Evolutionary conservation across 2,888 invertebrate species (phyloP).

Genomic region (Cerastoderma edule): DNA sequence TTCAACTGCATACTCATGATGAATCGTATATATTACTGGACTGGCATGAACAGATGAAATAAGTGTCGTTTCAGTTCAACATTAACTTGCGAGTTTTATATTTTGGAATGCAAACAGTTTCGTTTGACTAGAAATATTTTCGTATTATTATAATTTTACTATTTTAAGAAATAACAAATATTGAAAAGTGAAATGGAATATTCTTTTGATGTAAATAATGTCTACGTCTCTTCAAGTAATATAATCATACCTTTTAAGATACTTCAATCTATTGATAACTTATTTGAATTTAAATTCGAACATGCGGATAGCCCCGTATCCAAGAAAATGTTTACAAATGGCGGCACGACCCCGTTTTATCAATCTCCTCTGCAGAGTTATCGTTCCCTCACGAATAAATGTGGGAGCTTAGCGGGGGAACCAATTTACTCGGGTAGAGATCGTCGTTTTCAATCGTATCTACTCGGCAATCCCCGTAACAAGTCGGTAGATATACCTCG

Average conservation of each 20-base stretch:
- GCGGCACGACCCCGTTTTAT: too few relatives aligned
- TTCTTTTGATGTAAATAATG: not conserved
- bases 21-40: not conserved
- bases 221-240: not conserved
- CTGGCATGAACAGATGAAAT: not conserved
- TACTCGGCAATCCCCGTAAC: too few relatives aligned
- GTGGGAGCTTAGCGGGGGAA: too few relatives aligned
- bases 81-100: not conserved
- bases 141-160: not conserved
- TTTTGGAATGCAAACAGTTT: constrained; percentile 21
- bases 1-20: constrained; percentile 89
- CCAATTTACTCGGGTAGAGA: too few relatives aligned
- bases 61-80: not conserved
- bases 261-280: too few relatives aligned
- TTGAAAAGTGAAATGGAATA: not conserved
- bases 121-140: not conserved
- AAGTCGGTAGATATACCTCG: too few relatives aligned
- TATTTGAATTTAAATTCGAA: not conserved
- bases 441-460: too few relatives aligned
- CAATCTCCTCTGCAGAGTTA: too few relatives aligned
- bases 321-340: constrained; percentile 30
- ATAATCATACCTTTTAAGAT: not conserved
- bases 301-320: not conserved
- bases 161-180: not conserved
- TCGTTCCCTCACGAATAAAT: too few relatives aligned